Evolutionary conservation across 2,888 invertebrate genomes (phyloP), one percentile per base, ranked within the genome.

Genomic region (Eremobia ochroleuca): DNA sequence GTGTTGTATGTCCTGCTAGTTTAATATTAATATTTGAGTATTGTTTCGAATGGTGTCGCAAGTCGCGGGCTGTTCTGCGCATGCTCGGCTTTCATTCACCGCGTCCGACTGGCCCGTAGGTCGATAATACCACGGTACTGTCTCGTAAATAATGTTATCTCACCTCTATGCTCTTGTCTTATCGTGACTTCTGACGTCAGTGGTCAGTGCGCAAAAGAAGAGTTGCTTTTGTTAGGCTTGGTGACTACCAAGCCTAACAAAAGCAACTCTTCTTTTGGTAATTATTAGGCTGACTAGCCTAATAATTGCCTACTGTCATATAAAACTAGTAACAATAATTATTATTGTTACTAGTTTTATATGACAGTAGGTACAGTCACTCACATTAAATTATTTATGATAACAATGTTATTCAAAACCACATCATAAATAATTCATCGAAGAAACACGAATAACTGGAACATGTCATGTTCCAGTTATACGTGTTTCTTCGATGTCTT

Each of bases 31-130:
- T 73, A 79, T 76, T 76, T 71, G 49, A 66, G 71, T 83, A 82
- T 87, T 86, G 82, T 89, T 87, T 75, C 71, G 61, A 77, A 85
- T 85, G 68, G 76, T 85, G 85, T 85, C 82, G 82, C 85, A 82
- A 77, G 71, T 82, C 73, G 77, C 49, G 72, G 70, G 46, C 49
- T 25, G 49, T 78, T 73, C 37, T 78, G 88, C 94, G 94, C 94
- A 94, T 93, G 94, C 92, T 92, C 85, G 70, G 49, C 73, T 81
- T 92, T 92, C 93, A 94, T 94, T 94, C 94, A 94, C 86, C 87
- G 91, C 91, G 90, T 88, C 88, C 86, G 66, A 71, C 62, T 66
- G 75, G 74, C 78, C 73, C 80, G 73, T 90, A 90, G 92, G 92
- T 93, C 93, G 93, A 93, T 93, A 93, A 76, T 83, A 74, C 77